These are phyloP conservation scores for Eubasilissa splendida DNA, from an alignment of 2,888 invertebrate species.

Conservation along the genomic window DNA sequence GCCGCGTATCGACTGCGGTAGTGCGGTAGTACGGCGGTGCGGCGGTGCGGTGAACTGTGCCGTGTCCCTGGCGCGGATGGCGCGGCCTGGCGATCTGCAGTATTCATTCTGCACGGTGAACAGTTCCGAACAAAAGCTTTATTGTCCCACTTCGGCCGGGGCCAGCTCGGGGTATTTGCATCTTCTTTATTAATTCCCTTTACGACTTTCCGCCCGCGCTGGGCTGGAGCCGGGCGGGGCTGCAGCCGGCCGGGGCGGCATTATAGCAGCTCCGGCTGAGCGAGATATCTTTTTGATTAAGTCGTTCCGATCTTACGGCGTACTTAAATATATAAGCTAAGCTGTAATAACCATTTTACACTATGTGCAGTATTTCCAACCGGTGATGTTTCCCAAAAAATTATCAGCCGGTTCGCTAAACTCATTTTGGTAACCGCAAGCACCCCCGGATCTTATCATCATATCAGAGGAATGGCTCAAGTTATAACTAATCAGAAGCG, in stretches of 20 bases:
- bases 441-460: background rate
- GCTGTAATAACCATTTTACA: background rate
- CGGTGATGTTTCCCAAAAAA: background rate
- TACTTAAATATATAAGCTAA: conserved; percentile 23
- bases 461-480: no score
- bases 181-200: conserved; percentile 30
- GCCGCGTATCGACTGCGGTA: no score
- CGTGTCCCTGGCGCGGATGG: background rate
- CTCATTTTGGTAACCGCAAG: background rate
- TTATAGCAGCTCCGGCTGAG: background rate
- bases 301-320: background rate
- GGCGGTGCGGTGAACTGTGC: no score
- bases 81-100: background rate
- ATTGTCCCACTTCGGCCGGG: conserved; percentile 7
- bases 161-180: conserved; percentile 29
- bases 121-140: conserved; percentile 25
- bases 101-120: conserved; percentile 14
- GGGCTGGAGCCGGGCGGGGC: no score
- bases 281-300: conserved; percentile 7
- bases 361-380: background rate
- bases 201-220: conserved; percentile 7
- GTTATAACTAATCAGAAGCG: no score
- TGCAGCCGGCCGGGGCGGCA: background rate
- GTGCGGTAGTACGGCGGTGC: no score
- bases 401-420: background rate